Percentiles rank a stretch among this genome's conserved stretches.
Conservation (phyloP, 2,888 invertebrate species). For the Eupithecia vulgata region DNA sequence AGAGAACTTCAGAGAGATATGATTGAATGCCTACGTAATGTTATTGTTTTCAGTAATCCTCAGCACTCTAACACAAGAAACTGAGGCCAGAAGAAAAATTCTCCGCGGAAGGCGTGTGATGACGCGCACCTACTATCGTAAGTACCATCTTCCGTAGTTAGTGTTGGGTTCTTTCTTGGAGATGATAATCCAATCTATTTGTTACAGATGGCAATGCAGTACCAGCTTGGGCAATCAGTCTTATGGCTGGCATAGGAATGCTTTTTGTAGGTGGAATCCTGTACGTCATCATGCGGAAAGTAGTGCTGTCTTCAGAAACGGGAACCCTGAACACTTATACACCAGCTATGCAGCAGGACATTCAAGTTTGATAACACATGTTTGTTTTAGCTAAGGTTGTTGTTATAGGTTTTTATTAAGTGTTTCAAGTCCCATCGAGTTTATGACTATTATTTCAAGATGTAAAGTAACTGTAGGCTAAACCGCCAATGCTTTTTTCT, state of each 20-base stretch:
- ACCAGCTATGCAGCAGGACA: slow-evolving; percentile 82
- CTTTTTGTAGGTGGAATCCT: slow-evolving; percentile 87
- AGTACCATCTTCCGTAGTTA: slow-evolving; percentile 67
- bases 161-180: neutral
- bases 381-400: neutral
- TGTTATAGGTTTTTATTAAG: neutral
- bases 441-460: neutral
- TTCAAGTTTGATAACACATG: slow-evolving; percentile 52
- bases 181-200: neutral
- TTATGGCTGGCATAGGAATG: slow-evolving; percentile 88
- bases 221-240: slow-evolving; percentile 90
- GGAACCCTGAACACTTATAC: slow-evolving; percentile 80
- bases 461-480: neutral
- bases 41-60: slow-evolving; percentile 84
- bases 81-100: slow-evolving; percentile 91
- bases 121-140: slow-evolving; percentile 91
- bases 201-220: slow-evolving; percentile 86
- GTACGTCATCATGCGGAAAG: slow-evolving; percentile 87
- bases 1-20: neutral
- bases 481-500: slow-evolving; percentile 10
- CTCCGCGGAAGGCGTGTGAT: slow-evolving; percentile 90
- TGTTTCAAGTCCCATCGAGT: slow-evolving; percentile 3
- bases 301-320: slow-evolving; percentile 84
- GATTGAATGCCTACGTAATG: neutral
- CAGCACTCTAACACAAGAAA: slow-evolving; percentile 87